Evolutionary conservation across 2,888 invertebrate species (phyloP).

Genomic region (Caenorhabditis uteleia): DNA sequence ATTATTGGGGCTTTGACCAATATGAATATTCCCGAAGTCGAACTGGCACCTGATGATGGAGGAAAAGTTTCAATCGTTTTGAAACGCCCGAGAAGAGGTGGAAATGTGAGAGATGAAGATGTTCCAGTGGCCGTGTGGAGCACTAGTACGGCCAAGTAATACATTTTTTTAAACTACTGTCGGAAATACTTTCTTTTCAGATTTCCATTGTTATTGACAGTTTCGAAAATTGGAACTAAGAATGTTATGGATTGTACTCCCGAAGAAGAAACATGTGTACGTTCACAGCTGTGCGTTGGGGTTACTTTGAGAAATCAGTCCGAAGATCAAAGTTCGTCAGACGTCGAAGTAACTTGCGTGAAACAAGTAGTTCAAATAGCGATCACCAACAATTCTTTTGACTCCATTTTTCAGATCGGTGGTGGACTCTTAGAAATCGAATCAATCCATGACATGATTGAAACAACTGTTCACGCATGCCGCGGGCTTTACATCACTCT

Average conservation of each 20-base stretch:
- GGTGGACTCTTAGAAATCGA: conserved; percentile 59
- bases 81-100: conserved; percentile 46
- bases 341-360: conserved; percentile 22
- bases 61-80: conserved; percentile 49
- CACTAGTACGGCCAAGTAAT: conserved; percentile 43
- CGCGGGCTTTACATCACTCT: conserved; percentile 14
- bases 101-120: conserved; percentile 35
- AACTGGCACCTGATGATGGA: conserved; percentile 56
- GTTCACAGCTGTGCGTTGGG: conserved; percentile 56
- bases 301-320: conserved; percentile 15
- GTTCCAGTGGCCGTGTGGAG: conserved; percentile 49
- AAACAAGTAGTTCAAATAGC: conserved; percentile 15
- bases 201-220: conserved; percentile 55
- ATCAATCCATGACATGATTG: conserved; percentile 56
- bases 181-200: conserved; percentile 20
- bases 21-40: conserved; percentile 51
- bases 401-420: conserved; percentile 12
- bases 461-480: conserved; percentile 27
- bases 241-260: conserved; percentile 59
- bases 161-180: not conserved
- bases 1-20: conserved; percentile 61
- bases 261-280: conserved; percentile 58
- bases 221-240: conserved; percentile 57
- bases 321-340: not conserved
- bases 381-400: no score